Evolutionary conservation across 2,888 invertebrate genomes (phyloP), one percentile per base, ranked within the genome.

Genomic region (Hemithea aestivaria): DNA sequence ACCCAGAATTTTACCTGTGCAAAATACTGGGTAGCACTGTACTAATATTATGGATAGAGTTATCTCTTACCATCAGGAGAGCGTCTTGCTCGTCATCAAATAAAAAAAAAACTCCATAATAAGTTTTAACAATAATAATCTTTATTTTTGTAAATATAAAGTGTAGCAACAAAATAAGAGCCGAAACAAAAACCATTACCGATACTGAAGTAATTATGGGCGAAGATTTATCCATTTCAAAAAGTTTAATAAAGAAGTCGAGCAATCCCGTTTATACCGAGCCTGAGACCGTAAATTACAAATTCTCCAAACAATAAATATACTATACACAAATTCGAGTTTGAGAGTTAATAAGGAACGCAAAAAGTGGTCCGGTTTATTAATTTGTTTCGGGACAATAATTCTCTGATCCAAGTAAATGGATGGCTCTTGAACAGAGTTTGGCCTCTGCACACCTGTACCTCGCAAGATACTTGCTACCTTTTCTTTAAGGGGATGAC

Each of bases 301-400:
- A 38, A 29, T 28, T 27, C 10, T 26, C 10, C n/a, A 21, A 27
- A 31, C 28, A 39, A 52, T 49, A 56, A 56, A 53, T 53, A 39
- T 7, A 41, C 42, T 21, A 33, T 25, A 36, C 37, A 55, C 47
- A 55, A 59, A 54, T 54, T 52, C 40, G 40, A 55, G 51, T 50
- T 56, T 53, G 49, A 47, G 41, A 55, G 51, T 50, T 51, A 55
- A 55, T 53, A 57, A 53, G 42, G 48, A 45, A 47, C 35, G 47
- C 60, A 62, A 64, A 65, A 64, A 62, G 53, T 54, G 45, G 47
- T 51, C 41, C 54, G 45, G 41, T 52, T 56, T 59, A 68, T 64
- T 63, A 69, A 67, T 68, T 66, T 52, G 51, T 51, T 55, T 53
- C 49, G 40, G 49, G 59, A 62, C 63, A 62, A 58, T 63, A 65